Conservation (phyloP, 2,113 vertebrate genomes). For the Hiodon alosoides region DNA sequence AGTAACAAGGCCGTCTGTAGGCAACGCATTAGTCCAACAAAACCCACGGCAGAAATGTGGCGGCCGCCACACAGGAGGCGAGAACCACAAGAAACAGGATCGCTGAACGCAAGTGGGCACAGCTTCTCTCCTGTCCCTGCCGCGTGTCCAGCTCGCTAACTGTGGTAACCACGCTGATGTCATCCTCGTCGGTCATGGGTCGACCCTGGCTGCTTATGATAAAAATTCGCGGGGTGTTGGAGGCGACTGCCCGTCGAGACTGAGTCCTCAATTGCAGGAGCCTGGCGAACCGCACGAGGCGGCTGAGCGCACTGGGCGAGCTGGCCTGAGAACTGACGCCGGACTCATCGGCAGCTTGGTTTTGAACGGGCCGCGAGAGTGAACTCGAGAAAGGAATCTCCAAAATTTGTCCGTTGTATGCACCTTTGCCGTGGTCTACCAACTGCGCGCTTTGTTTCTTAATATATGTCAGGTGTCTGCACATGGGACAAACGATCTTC, state of each 20-base stretch:
- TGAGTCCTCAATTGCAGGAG: slow-evolving; percentile 31
- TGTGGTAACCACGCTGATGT: slow-evolving; percentile 47
- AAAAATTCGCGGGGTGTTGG: slow-evolving; percentile 71
- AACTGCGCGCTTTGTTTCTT: slow-evolving; percentile 55
- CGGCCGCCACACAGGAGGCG: neutral
- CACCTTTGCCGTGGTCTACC: slow-evolving; percentile 1
- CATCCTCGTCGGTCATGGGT: slow-evolving; percentile 70
- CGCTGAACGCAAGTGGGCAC: neutral
- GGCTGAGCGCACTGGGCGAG: neutral
- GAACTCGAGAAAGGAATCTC: slow-evolving; percentile 56
- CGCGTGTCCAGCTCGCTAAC: slow-evolving; percentile 35
- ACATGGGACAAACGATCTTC: slow-evolving; percentile 80
- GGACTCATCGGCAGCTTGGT: slow-evolving; percentile 14
- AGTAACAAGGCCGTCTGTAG: neutral
- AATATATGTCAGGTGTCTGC: slow-evolving; percentile 88
- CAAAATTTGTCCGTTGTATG: slow-evolving; percentile 45
- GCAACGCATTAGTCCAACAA: neutral
- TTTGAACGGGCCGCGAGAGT: slow-evolving; percentile 36
- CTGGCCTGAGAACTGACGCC: slow-evolving; percentile 19
- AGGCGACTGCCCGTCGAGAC: slow-evolving; percentile 42
- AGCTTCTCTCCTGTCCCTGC: slow-evolving; percentile 48
- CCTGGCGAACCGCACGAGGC: slow-evolving; percentile 31
- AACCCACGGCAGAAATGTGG: neutral
- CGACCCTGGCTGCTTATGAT: slow-evolving; percentile 80
- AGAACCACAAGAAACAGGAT: neutral